A percentile compares a stretch with the other conserved stretches of the same genome.
These are phyloP conservation scores for Leucoma salicis DNA, from an alignment of 2,888 invertebrate species.

Conservation along the genomic window DNA sequence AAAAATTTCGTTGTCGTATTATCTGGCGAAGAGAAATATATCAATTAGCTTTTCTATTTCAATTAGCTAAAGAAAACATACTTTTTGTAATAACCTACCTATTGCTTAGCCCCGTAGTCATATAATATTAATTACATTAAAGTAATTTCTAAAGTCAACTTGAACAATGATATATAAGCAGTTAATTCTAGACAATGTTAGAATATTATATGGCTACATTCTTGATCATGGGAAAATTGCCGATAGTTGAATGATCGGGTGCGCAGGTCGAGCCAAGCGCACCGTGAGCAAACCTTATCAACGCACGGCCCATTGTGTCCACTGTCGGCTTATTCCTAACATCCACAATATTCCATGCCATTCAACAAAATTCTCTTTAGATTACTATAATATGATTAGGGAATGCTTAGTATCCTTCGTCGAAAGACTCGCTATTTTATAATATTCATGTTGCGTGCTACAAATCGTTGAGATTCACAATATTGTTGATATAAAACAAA, in stretches of 20 bases:
- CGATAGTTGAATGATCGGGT: slow-evolving; percentile 56
- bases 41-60: too few relatives aligned
- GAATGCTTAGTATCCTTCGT: slow-evolving; percentile 47
- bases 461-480: not conserved
- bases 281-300: slow-evolving; percentile 52
- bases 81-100: too few relatives aligned
- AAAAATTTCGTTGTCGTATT: too few relatives aligned
- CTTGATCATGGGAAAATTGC: slow-evolving; percentile 69
- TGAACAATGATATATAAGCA: too few relatives aligned
- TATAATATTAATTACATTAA: too few relatives aligned
- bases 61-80: too few relatives aligned
- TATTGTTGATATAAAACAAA: slow-evolving; percentile 28
- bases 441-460: not conserved
- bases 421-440: slow-evolving; percentile 1
- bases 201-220: slow-evolving; percentile 34
- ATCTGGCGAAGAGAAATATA: too few relatives aligned
- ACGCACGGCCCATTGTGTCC: slow-evolving; percentile 53
- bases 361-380: slow-evolving; percentile 60
- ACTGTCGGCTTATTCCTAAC: slow-evolving; percentile 46
- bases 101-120: too few relatives aligned
- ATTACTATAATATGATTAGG: slow-evolving; percentile 61
- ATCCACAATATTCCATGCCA: slow-evolving; percentile 64
- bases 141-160: too few relatives aligned
- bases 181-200: not conserved
- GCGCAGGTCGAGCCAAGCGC: slow-evolving; percentile 33